A percentile compares a stretch with the other conserved stretches of the same genome.
These are phyloP conservation scores for Alca torda DNA, from an alignment of 2,797 vertebrate genomes.

Conservation along the genomic window DNA sequence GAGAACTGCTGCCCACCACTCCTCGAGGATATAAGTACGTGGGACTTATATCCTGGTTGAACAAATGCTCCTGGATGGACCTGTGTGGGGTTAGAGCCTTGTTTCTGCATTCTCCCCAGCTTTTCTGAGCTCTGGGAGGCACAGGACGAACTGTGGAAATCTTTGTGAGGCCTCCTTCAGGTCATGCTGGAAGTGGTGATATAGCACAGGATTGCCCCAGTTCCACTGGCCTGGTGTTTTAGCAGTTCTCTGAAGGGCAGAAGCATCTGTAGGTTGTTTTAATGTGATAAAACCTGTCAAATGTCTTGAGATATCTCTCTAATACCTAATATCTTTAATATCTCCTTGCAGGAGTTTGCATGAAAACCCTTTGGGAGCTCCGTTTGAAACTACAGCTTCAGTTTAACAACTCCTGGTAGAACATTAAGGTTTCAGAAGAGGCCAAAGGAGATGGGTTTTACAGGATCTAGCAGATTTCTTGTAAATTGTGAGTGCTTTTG, in stretches of 20 bases:
- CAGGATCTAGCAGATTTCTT: not conserved
- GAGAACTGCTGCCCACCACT: not conserved
- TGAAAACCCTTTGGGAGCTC: not conserved
- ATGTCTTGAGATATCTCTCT: not conserved
- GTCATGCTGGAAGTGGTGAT: not conserved
- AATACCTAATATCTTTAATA: not conserved
- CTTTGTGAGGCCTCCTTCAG: not conserved
- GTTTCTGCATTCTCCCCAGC: not conserved
- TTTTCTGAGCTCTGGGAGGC: not conserved
- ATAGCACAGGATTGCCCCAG: not conserved
- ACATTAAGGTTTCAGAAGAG: not conserved
- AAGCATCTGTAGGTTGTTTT: not conserved
- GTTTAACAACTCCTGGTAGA: not conserved
- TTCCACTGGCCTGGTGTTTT: not conserved
- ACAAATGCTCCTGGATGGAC: not conserved
- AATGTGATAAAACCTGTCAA: not conserved
- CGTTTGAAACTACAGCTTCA: not conserved
- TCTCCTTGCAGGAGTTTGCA: not conserved
- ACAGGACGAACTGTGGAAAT: not conserved
- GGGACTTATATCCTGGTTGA: fast-evolving
- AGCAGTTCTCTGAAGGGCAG: not conserved
- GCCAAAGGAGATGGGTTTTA: not conserved
- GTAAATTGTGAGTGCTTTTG: not conserved
- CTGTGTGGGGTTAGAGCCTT: not conserved
- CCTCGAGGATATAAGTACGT: not conserved